Base-by-base conservation (phyloP, 2,888 invertebrate genomes). In the Lepidocyrtoides sp. region DNA sequence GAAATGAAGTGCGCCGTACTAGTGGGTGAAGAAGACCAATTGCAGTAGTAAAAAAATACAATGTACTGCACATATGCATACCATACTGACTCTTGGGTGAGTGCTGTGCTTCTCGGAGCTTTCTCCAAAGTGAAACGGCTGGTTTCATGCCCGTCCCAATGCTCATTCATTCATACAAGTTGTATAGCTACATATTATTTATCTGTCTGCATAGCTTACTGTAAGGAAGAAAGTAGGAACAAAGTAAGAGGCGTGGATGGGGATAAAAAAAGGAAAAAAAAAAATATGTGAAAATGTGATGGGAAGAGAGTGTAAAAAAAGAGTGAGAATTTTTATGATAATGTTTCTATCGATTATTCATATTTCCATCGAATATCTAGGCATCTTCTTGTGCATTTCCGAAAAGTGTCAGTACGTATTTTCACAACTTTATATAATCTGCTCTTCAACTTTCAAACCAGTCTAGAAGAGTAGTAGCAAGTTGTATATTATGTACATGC, bases 261-360 rank as follows among this genome's bases (percentile, higher is more conserved):
- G 29, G 36, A 36, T 29, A 89, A n/a, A n/a, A n/a, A n/a, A n/a
- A n/a, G n/a, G n/a, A n/a, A n/a, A 60, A 44, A 77, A 60, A 75
- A 85, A 87, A 90, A 90, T 89, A 83, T 89, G 89, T 75, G 89
- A 85, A 90, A 90, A 79, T 79, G 69, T 20, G 81, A 91, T 84
- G 85, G 69, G 32, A 69, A 72, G 66, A 89, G 84, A 85, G 85
- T 85, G 90, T 86, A 91, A 91, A 85, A 89, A 69, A 63, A 54
- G 54, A 90, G 91, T 85, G 85, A 91, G 91, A 91, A 91, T 85
- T 91, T 91, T 91, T 91, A 91, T 91, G 91, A 91, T 91, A 91
- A 91, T 91, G 91, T 91, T 91, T 91, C 91, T 91, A 91, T 91
- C 91, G 91, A 91, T 91, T 91, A 91, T 91, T 91, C 91, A 91